Evolutionary conservation across 2,113 vertebrate genomes (phyloP), one percentile per base, ranked within the genome.

Genomic region (Heliornis fulica): DNA sequence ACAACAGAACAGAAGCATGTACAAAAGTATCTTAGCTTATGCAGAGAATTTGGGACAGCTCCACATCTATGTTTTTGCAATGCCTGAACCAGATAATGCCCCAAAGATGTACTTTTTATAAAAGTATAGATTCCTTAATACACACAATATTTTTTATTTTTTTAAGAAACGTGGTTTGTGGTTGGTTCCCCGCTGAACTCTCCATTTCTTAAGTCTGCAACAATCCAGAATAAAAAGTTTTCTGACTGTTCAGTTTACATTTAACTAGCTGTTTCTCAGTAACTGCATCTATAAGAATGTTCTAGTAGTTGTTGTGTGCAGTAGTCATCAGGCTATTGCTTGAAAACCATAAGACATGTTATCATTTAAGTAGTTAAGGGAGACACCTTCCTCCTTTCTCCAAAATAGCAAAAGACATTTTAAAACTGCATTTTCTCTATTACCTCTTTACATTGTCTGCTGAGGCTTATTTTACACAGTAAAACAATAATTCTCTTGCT

Each of bases 81-180:
- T 1, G 22, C 2, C 9, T 69, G 32, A 91, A 20, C 29, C 18
- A 71, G 11, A 10, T 54, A 14, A 61, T 26, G 57, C 2, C 8
- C 9, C 0, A 0, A 56, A 32, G 36, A 64, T 1, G 20, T 8
- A 46, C 5, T 64, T 63, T 46, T 21, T 3, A 20, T 13, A 75
- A 29, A 82, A 83, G 15, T 17, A 81, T 71, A 8, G 17, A 46
- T 23, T 68, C 21, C 28, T 80, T 71, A 15, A 71, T 5, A 80
- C 1, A 63, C 6, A 38, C 1, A 31, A 9, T 25, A 66, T 32
- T 38, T 11, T 3, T 10, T 3, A 20, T 15, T 26, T 50, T 48
- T 54, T 7, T 12, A n/a, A 15, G 10, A 63, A 54, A 21, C 13
- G 13, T 13, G 28, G 3, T 36, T 63, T 28, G 19, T 32, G 50